phyloP scores from a whole-genome alignment of 2,113 vertebrate species.

The Speoplatyrhinus poulsoni region DNA sequence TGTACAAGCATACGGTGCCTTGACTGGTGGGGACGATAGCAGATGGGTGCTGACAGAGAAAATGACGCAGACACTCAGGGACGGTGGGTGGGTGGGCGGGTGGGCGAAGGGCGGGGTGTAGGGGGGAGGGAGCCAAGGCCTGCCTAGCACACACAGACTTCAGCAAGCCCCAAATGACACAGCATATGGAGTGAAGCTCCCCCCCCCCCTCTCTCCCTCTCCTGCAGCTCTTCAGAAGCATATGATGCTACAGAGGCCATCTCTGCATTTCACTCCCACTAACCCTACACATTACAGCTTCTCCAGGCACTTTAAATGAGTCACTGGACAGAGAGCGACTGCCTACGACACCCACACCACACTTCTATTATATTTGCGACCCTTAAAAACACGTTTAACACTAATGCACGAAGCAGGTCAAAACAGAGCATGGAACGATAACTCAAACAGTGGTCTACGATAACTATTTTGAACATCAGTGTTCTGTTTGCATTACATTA shows the following conservation, averaged over 20 bases:
- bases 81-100: conserved; percentile 23
- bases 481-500: too few species aligned
- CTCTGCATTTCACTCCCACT: neutral
- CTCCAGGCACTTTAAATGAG: too few species aligned
- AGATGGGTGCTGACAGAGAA: conserved; percentile 63
- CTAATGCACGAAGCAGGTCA: too few species aligned
- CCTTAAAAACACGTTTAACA: too few species aligned
- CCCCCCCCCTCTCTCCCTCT: conserved; percentile 33
- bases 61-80: conserved; percentile 47
- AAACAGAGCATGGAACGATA: too few species aligned
- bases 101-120: too few species aligned
- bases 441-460: too few species aligned
- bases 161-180: conserved; percentile 60
- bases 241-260: neutral
- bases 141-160: conserved; percentile 60
- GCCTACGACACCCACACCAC: too few species aligned
- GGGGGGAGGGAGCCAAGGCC: conserved; percentile 45
- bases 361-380: too few species aligned
- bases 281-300: conserved; percentile 14
- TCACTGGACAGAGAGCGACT: too few species aligned
- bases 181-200: conserved; percentile 65
- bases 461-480: too few species aligned
- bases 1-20: conserved; percentile 34
- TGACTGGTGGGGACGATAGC: conserved; percentile 37
- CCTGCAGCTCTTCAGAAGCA: conserved; percentile 36